Conservation (phyloP, 1,140 invertebrate genomes). For the Philopotamus ludificatus region DNA sequence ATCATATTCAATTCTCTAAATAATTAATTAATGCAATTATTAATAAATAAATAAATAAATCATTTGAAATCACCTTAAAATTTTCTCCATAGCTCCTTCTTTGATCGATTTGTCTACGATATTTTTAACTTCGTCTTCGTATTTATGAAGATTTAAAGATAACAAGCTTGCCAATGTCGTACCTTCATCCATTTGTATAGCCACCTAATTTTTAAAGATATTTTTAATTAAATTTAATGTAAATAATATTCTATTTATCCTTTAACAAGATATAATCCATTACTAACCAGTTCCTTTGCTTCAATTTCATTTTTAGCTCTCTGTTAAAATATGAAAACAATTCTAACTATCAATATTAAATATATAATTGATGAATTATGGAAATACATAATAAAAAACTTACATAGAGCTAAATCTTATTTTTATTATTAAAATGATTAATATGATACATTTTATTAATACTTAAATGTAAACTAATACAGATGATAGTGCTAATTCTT, state of each 20-base stretch:
- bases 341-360: background rate
- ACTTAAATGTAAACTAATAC: too few species aligned
- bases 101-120: constrained; percentile 95
- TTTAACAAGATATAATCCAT: background rate
- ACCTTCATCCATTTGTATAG: constrained; percentile 70
- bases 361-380: too few species aligned
- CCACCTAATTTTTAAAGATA: constrained; percentile 55
- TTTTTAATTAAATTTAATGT: background rate
- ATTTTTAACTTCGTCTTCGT: constrained; percentile 91
- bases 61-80: constrained; percentile 56
- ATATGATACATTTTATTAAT: too few species aligned
- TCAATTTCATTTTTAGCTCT: constrained; percentile 40
- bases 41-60: too few species aligned
- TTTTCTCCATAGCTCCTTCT: constrained; percentile 93
- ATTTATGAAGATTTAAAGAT: constrained; percentile 84
- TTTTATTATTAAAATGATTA: too few species aligned
- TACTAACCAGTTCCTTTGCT: constrained; percentile 35
- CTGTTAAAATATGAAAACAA: constrained; percentile 18
- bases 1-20: constrained; percentile 75
- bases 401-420: too few species aligned
- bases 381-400: too few species aligned
- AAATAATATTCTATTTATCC: too few species aligned
- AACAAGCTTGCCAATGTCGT: constrained; percentile 85
- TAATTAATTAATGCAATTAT: background rate
- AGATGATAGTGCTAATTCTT: too few species aligned